phyloP scores from a whole-genome alignment of 1,140 invertebrate species.

The Metaphire vulgaris region DNA sequence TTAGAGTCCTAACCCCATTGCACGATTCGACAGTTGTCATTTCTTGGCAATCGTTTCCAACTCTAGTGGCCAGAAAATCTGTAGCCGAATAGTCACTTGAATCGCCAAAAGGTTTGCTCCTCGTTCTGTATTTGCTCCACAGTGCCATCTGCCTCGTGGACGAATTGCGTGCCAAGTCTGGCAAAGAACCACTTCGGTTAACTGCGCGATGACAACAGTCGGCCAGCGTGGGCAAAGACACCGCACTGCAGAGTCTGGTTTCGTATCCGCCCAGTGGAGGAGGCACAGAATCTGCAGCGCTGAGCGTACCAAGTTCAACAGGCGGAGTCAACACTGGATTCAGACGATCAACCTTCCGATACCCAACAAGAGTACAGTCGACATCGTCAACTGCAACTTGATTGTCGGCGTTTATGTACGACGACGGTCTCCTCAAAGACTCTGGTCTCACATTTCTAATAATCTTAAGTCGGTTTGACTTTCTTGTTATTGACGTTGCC shows the following conservation, averaged over 20 bases:
- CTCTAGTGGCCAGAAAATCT: conserved; percentile 45
- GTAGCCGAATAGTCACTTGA: conserved; percentile 51
- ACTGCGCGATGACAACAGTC: conserved; percentile 14
- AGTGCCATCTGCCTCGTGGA: conserved; percentile 35
- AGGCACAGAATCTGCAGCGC: conserved; percentile 24
- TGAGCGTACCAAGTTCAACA: conserved; percentile 48
- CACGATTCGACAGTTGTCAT: too few species aligned
- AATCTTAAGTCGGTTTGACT: conserved; percentile 35
- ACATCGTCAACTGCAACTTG: conserved; percentile 16
- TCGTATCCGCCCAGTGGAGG: not conserved
- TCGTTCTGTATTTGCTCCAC: conserved; percentile 34
- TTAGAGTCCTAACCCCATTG: too few species aligned
- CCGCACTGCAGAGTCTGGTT: conserved; percentile 4
- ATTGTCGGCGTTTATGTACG: conserved; percentile 26
- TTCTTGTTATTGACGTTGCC: not conserved
- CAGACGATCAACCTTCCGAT: conserved; percentile 44
- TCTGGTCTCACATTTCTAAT: conserved; percentile 49
- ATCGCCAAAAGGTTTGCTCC: conserved; percentile 27
- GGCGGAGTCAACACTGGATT: conserved; percentile 36
- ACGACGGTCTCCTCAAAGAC: conserved; percentile 45
- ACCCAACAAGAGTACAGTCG: conserved; percentile 44
- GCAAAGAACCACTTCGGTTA: conserved; percentile 6
- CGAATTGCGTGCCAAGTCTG: conserved; percentile 4
- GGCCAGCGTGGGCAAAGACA: conserved; percentile 13
- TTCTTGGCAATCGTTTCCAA: too few species aligned